phyloP scores from a whole-genome alignment of 2,113 vertebrate genomes.

The Rhagologus leucostigma region DNA sequence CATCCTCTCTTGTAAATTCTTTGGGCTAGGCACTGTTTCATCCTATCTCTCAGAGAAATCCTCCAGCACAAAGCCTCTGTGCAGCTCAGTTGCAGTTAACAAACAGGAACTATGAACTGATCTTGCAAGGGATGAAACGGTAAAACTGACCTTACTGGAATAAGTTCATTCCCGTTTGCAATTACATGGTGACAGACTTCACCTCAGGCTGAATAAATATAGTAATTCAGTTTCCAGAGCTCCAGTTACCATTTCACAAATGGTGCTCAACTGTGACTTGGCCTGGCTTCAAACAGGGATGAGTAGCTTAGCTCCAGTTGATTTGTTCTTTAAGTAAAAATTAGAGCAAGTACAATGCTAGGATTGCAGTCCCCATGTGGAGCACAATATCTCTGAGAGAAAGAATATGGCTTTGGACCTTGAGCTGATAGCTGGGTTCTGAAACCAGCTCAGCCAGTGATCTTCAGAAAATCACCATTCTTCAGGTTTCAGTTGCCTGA shows the following conservation, averaged over 20 bases:
- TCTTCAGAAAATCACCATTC: neutral
- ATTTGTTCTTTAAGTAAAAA: constrained; percentile 30
- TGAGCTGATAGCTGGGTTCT: neutral
- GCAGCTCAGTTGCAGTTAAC: neutral
- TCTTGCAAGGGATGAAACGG: neutral
- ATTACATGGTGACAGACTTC: constrained; percentile 53
- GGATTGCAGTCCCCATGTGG: neutral
- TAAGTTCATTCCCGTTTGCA: constrained; percentile 51
- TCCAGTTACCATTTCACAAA: constrained; percentile 38
- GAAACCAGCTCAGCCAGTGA: neutral
- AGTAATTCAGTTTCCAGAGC: constrained; percentile 39
- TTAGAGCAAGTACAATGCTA: neutral
- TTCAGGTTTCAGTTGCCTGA: neutral
- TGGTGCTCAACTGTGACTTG: constrained; percentile 12
- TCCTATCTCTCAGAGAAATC: neutral
- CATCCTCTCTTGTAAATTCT: neutral
- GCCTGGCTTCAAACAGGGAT: constrained; percentile 9
- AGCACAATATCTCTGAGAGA: neutral
- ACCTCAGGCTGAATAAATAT: constrained; percentile 55
- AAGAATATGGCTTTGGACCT: neutral
- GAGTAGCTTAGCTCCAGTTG: neutral
- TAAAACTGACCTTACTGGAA: constrained; percentile 45
- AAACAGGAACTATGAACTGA: constrained; percentile 38
- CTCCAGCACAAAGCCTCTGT: neutral
- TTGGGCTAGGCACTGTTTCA: neutral